Evolutionary conservation across 1,140 invertebrate species (phyloP).

Genomic region (Sitobion miscanthi): DNA sequence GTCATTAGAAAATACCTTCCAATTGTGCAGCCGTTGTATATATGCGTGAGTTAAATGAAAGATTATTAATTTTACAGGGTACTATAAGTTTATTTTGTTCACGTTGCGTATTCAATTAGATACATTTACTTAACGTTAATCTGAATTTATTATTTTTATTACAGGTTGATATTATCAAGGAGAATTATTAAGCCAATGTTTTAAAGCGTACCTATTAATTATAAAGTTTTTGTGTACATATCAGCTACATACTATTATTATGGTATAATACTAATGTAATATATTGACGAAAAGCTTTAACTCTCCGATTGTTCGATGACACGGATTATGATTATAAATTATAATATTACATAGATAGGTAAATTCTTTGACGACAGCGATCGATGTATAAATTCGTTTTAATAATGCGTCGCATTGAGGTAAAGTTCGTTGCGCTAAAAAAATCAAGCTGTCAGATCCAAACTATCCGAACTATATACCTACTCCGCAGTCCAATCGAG

Average conservation of each 20-base stretch:
- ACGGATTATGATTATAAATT: not conserved
- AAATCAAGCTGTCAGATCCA: not conserved
- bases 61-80: constrained; percentile 27
- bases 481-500: not conserved
- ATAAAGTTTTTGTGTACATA: not conserved
- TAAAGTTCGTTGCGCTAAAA: not conserved
- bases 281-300: not conserved
- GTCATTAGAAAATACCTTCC: not conserved
- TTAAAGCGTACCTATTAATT: not conserved
- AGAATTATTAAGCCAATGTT: not conserved
- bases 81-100: constrained; percentile 22
- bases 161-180: not conserved
- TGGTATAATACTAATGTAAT: not conserved
- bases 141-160: constrained; percentile 31
- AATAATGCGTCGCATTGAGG: not conserved
- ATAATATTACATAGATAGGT: not conserved
- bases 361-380: not conserved
- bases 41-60: not conserved
- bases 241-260: not conserved
- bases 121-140: constrained; percentile 26
- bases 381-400: not conserved
- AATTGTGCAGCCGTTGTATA: not conserved
- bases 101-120: not conserved
- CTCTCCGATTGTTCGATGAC: not conserved
- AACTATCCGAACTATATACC: not conserved